Percentiles rank a stretch among this genome's conserved stretches.
These are phyloP conservation scores for Helicolenus hilgendorfi DNA, from an alignment of 2,797 vertebrate genomes.

Conservation along the genomic window DNA sequence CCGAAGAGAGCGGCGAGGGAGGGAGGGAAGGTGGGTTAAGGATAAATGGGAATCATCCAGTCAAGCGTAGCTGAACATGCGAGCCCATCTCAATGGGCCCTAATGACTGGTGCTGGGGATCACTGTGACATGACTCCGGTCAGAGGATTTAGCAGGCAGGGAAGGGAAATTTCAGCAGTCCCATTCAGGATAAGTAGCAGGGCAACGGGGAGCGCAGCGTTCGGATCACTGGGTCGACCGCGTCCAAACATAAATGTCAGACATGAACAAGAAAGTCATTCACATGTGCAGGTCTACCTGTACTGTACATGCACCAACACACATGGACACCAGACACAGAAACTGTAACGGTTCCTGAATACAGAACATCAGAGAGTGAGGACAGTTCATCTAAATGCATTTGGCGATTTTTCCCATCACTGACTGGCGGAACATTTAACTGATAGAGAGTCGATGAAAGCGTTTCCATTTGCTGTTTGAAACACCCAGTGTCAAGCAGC, in stretches of 20 bases:
- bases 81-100: constrained; percentile 52
- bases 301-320: background rate
- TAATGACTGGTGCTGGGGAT: constrained; percentile 68
- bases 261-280: background rate
- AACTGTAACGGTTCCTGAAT: background rate
- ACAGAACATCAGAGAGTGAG: background rate
- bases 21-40: background rate
- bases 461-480: constrained; percentile 12
- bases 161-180: constrained; percentile 5
- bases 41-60: constrained; percentile 70
- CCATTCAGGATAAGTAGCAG: background rate
- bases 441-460: constrained; percentile 20
- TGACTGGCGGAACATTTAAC: constrained; percentile 18
- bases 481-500: constrained; percentile 28
- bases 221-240: background rate
- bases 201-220: background rate
- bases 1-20: constrained; percentile 20
- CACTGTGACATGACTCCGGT: constrained; percentile 38
- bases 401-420: background rate
- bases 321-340: background rate
- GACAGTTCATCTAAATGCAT: background rate
- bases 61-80: constrained; percentile 69
- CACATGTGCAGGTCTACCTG: background rate
- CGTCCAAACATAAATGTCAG: background rate
- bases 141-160: constrained; percentile 32